Evolutionary conservation across 2,888 invertebrate genomes (phyloP).

Genomic region (Ophion slaviceki): DNA sequence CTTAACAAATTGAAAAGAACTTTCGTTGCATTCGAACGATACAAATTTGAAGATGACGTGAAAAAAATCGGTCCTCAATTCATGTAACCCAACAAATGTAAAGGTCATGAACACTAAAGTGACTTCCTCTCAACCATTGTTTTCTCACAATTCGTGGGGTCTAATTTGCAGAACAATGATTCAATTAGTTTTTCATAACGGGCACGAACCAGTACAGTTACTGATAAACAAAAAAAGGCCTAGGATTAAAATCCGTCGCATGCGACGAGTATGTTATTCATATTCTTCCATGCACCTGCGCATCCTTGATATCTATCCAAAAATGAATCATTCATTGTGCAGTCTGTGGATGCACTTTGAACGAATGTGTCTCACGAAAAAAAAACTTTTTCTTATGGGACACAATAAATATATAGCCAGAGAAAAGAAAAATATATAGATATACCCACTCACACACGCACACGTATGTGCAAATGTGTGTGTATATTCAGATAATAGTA

Average conservation of each 20-base stretch:
- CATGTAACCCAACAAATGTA: no score
- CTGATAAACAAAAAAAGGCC: no score
- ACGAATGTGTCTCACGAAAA: constrained; percentile 29
- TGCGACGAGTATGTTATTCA: constrained; percentile 19
- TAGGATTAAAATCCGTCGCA: neutral
- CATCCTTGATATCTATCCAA: constrained; percentile 13
- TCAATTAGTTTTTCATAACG: no score
- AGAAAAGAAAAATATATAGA: neutral
- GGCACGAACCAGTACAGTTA: no score
- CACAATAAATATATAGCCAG: neutral
- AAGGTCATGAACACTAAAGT: no score
- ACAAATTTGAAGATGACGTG: no score
- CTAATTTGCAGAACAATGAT: no score
- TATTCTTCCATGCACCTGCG: constrained; percentile 28
- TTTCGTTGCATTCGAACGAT: no score
- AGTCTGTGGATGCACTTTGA: constrained; percentile 5
- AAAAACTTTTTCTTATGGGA: neutral
- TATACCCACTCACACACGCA: neutral
- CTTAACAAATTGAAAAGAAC: no score
- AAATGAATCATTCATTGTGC: constrained; percentile 35
- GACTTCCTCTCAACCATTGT: no score
- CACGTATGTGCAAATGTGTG: neutral
- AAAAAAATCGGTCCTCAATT: no score
- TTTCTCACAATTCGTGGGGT: no score
- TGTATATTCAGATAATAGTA: constrained; percentile 16